These are phyloP conservation scores for Athalia cordata DNA, from an alignment of 2,888 invertebrate genomes.

Conservation along the genomic window DNA sequence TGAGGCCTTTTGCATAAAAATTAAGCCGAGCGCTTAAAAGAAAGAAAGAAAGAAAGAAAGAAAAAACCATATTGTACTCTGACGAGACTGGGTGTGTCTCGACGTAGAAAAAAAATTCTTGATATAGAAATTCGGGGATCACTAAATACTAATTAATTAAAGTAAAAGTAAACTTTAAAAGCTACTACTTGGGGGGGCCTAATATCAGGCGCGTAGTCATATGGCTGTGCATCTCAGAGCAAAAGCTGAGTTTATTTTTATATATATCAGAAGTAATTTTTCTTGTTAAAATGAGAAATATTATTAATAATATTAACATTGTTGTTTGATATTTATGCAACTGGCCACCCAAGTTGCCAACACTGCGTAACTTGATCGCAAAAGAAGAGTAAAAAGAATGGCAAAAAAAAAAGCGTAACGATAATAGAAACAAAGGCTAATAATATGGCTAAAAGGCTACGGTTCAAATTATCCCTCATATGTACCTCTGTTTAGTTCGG, in stretches of 20 bases:
- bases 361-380: conserved; percentile 42
- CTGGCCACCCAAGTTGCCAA: conserved; percentile 68
- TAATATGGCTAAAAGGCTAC: conserved; percentile 50
- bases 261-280: conserved; percentile 59
- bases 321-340: conserved; percentile 71
- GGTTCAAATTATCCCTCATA: conserved; percentile 50
- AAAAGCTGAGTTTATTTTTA: conserved; percentile 50
- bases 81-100: conserved; percentile 52
- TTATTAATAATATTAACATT: conserved; percentile 57
- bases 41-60: conserved; percentile 28
- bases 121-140: conserved; percentile 13
- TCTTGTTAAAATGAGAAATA: conserved; percentile 65
- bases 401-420: conserved; percentile 32
- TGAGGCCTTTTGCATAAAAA: conserved; percentile 71
- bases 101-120: conserved; percentile 15
- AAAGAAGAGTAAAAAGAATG: neutral
- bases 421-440: too few relatives aligned
- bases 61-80: conserved; percentile 40
- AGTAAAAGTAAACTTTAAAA: conserved; percentile 31
- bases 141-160: conserved; percentile 21
- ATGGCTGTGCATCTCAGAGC: conserved; percentile 72
- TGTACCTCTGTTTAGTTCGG: conserved; percentile 64
- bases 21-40: conserved; percentile 60
- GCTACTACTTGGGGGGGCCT: conserved; percentile 33
- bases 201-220: conserved; percentile 65